Percentiles rank a stretch among this genome's conserved stretches.
These are phyloP conservation scores for Holacanthus passer DNA, from an alignment of 2,113 vertebrate species.

Conservation along the genomic window DNA sequence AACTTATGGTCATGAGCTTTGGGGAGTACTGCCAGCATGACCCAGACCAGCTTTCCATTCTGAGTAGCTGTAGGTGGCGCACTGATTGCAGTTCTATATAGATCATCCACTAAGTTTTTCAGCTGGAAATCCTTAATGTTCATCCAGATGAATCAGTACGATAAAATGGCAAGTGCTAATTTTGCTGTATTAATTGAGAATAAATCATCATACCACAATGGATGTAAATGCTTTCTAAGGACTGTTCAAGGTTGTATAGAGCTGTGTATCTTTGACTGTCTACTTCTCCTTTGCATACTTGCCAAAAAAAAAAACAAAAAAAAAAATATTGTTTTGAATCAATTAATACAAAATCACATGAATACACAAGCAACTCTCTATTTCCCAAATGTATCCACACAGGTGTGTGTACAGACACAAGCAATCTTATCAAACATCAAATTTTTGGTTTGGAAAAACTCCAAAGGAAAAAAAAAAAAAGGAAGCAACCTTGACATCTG, in stretches of 20 bases:
- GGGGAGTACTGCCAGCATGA: not conserved
- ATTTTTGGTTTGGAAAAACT: constrained; percentile 11
- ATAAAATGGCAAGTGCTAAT: not conserved
- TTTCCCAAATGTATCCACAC: not conserved
- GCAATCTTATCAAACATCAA: not conserved
- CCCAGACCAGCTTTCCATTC: not conserved
- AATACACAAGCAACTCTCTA: not conserved
- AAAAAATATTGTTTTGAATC: not conserved
- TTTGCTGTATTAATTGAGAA: not conserved
- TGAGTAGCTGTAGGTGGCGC: not conserved
- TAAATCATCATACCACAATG: not conserved
- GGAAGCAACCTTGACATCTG: constrained; percentile 2
- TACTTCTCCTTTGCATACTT: not conserved
- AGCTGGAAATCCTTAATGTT: not conserved
- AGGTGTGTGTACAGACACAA: not conserved
- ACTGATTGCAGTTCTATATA: not conserved
- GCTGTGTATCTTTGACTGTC: not conserved
- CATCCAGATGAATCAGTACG: not conserved
- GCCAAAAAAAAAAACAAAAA: constrained; percentile 9
- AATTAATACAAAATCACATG: not conserved
- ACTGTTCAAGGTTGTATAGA: not conserved
- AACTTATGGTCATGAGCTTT: too few species aligned
- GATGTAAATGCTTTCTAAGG: not conserved
- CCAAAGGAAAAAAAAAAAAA: not conserved
- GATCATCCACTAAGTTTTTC: not conserved